Evolutionary conservation across 1,140 invertebrate genomes (phyloP), one percentile per base, ranked within the genome.

Genomic region (Macrotrachela quadricornifera): DNA sequence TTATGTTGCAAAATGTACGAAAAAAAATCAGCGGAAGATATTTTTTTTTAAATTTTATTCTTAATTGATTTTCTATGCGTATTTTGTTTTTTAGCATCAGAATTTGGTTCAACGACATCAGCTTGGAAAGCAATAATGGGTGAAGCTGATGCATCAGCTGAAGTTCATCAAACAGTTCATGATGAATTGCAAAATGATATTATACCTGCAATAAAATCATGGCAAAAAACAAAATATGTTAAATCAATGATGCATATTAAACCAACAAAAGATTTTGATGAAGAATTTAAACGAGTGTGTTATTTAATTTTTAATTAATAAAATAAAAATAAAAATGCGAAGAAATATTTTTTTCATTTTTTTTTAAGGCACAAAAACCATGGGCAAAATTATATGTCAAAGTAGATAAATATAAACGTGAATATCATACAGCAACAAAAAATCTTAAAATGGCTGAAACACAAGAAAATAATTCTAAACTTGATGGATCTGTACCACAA

Each of bases 361-460:
- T 30, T 30, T 4, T 30, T 30, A 51, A 75, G 72, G 90, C 86
- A 38, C 91, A 96, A 73, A 96, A 95, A 68, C 87, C 87, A 16
- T 95, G 90, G 90, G 78, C 82, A 18, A 95, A 95, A 71, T 69
- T 85, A 10, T 73, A 91, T 50, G 78, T 80, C 56, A 92, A 92
- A 71, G 86, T 94, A 8, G 82, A 92, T 67, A 85, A 90, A 68
- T 78, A 83, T 30, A 85, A 85, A 72, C 74, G 79, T 47, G 88
- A 95, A 65, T 95, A 90, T 67, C 90, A 95, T 73, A 80, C 80
- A 57, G 86, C 88, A 30, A 95, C 90, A 71, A 94, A 92, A 73
- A 82, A 83, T 59, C 87, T 94, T 73, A 79, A 82, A 61, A 86
- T 86, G 45, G 88, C 88, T n/a, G 78, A 81, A 50, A 91, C 91